Evolutionary conservation across 2,888 invertebrate species (phyloP), one percentile per base, ranked within the genome.

Genomic region (Dicycla oo): DNA sequence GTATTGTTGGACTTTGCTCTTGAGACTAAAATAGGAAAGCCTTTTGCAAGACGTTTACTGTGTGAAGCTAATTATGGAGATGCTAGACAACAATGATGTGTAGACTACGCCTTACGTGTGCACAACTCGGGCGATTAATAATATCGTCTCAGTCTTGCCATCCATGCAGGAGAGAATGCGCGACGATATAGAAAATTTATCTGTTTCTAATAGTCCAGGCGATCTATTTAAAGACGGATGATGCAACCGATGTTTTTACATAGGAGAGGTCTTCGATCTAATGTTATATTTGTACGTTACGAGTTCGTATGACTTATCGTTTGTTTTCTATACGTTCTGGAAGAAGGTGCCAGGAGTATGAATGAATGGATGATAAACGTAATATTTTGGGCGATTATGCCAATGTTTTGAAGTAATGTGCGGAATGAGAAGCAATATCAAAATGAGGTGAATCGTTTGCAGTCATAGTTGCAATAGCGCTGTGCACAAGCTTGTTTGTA

Each of bases 181-280:
- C 68, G 43, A 58, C 53, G 62, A 75, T 79, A 82, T 85, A 78
- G 65, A 77, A 73, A 81, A 70, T 82, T 69, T 83, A 85, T 86
- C 82, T 81, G 83, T 87, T 86, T 84, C 80, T 86, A 84, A 86
- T 87, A 83, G 83, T 86, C 84, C 83, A 82, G 76, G 77, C 63
- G 51, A 63, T 77, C 84, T 89, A 88, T 88, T 87, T 86, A 83
- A 71, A 86, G 80, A 83, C 34, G 57, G 74, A 79, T 89, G 89
- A 89, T 86, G 87, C 85, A 87, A 89, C 73, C 76, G 64, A 64
- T 82, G 80, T 87, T 89, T 87, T 85, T 81, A 85, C 80, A 75
- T 76, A 64, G 65, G 63, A 79, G 81, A 78, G 81, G 83, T 78
- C 81, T 83, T 73, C 81, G 69, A 71, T 83, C 78, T 69, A 84